Base-by-base conservation (phyloP, 1,140 invertebrate genomes). In the Drosophila leontia region DNA sequence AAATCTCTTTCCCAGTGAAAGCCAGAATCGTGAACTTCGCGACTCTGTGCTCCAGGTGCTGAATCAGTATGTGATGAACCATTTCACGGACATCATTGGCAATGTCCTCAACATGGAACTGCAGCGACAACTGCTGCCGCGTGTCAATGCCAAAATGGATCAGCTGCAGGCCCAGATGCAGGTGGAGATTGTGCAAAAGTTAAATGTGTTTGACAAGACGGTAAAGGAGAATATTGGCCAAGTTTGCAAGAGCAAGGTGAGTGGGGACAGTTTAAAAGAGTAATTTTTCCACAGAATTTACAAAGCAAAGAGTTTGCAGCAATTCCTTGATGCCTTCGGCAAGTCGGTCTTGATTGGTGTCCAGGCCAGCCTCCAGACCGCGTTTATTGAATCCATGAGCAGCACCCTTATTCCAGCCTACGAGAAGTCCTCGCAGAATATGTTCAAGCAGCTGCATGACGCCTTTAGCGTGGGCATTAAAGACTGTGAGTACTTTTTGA, bases 371-470 rank as follows among this genome's bases (percentile, higher is more conserved):
- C 68, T 93, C 2, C 91, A 93, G 48, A 82, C 82, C 11, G 88
- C 88, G 0, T 93, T 95, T 95, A 50, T 97, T 96, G 92, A 96
- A 57, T 94, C 96, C 3, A 96, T 98, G 74, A 94, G 95, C 39
- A 95, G 94, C 48, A 94, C 95, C 61, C 93, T 98, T 17, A 92
- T 98, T 79, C 98, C 98, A 13, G 95, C 95, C 13, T 96, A 98
- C 94, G 97, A 98, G 91, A 96, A 96, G 91, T 95, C 96, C 45
- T 97, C 96, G 81, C 95, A 96, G 79, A 95, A 95, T 78, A 97
- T 99, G 94, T 98, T 98, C 84, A 94, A 95, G 37, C 98, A 99
- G 94, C 94, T 99, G 3, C 97, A 98, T 91, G 96, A 97, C 15
- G 95, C 96, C 4, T 99, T 99, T 92, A 95, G 95, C 44, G 94